Evolutionary conservation across 2,797 vertebrate species (phyloP).

Genomic region (Knipowitschia caucasica): DNA sequence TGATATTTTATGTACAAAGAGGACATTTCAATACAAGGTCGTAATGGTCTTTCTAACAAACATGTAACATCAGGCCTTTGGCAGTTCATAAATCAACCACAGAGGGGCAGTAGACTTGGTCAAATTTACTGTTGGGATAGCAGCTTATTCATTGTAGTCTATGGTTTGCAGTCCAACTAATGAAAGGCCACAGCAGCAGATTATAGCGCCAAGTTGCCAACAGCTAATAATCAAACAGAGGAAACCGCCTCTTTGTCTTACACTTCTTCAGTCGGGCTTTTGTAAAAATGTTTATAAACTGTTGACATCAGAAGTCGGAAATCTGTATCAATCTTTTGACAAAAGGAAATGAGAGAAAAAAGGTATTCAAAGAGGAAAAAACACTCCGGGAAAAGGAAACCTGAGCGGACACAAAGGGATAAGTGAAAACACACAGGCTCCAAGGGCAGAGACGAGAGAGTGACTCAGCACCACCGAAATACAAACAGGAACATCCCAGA

Average conservation of each 20-base stretch:
- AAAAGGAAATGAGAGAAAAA: constrained; percentile 25
- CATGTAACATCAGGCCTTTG: constrained; percentile 4
- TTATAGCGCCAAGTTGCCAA: constrained; percentile 33
- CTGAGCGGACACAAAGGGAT: constrained; percentile 32
- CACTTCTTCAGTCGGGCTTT: constrained; percentile 26
- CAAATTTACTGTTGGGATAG: constrained; percentile 26
- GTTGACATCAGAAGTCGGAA: constrained; percentile 20
- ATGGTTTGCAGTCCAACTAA: too few relatives aligned
- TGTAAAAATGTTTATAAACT: constrained; percentile 32
- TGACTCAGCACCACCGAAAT: constrained; percentile 56
- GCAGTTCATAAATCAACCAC: constrained; percentile 44
- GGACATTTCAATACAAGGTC: too few relatives aligned
- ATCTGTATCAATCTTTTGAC: constrained; percentile 24
- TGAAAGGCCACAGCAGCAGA: constrained; percentile 41
- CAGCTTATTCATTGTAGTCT: too few relatives aligned
- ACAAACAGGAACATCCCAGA: constrained; percentile 8
- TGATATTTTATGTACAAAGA: too few relatives aligned
- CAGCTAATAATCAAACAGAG: constrained; percentile 41
- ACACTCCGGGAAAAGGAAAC: constrained; percentile 44
- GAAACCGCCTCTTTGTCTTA: constrained; percentile 42
- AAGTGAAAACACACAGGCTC: constrained; percentile 31
- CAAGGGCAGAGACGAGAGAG: constrained; percentile 34
- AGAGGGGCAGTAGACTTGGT: constrained; percentile 47
- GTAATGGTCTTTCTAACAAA: too few relatives aligned
- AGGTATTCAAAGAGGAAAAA: constrained; percentile 22